Evolutionary conservation across 1,140 invertebrate species (phyloP), one percentile per base, ranked within the genome.

Genomic region (Archivesica marissinica): DNA sequence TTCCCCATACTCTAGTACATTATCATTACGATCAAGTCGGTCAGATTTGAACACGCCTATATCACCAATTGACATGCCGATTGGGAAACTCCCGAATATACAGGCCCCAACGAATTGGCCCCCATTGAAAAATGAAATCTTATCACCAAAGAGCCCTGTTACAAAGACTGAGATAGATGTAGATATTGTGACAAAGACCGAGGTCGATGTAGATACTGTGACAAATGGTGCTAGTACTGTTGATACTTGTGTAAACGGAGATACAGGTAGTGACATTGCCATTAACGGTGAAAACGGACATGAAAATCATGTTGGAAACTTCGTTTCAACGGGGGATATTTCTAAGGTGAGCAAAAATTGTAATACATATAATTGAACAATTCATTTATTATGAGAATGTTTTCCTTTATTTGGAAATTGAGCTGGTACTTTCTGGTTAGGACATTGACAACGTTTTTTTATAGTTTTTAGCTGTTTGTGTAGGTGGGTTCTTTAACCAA

Each of bases 241-340:
- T 39, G 11, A 30, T 33, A 33, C 11, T n/a, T 30, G 56, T 64
- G 68, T 83, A 50, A 83, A 83, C 75, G 80, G 80, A 13, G 68
- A 59, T n/a, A 30, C n/a, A 38, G 41, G 79, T 56, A 35, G 47
- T 56, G 66, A 72, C 56, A 41, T 83, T 25, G 44, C 50, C 11
- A 28, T 83, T 7, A 75, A 72, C 64, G 79, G 79, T 56, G 68
- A 83, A 64, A 85, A 85, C 70, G 82, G 82, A 77, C 82, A 85
- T 70, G 50, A 70, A 15, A 54, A n/a, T 2, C 80, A 70, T 47
- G 70, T 61, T 41, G 68, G 44, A 64, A 75, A 74, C 39, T 83
- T 75, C 64, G 68, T 61, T 13, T 59, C 54, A 33, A 83, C 80
- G 20, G 80, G 80, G 70, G 70, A 83, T 59, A 54, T 7, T 33